phyloP scores from a whole-genome alignment of 2,113 vertebrate genomes.

The Phyllostomus hastatus region DNA sequence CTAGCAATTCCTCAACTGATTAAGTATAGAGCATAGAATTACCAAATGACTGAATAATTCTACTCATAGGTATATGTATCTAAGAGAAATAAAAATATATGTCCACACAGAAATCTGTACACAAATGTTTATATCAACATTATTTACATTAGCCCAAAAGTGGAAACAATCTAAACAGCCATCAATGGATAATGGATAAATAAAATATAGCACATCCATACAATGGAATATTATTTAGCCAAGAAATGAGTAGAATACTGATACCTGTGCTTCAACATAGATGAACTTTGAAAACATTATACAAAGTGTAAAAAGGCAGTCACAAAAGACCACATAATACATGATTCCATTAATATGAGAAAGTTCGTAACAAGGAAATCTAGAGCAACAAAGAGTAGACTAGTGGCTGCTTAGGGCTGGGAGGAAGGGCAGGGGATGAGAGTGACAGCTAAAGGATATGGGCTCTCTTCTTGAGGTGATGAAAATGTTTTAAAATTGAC shows the following conservation, averaged over 20 bases:
- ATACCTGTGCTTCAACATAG: not conserved
- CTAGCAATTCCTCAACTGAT: not conserved
- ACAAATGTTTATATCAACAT: not conserved
- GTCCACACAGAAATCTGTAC: not conserved
- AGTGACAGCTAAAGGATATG: not conserved
- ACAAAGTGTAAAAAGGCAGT: not conserved
- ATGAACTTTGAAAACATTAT: conserved; percentile 2
- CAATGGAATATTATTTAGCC: not conserved
- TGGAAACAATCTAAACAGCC: not conserved
- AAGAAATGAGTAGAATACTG: not conserved
- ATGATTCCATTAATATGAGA: not conserved
- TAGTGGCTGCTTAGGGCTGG: not conserved
- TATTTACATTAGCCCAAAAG: not conserved
- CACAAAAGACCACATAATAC: not conserved
- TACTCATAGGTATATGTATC: not conserved
- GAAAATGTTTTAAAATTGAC: not conserved
- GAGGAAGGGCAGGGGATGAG: not conserved
- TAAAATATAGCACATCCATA: not conserved
- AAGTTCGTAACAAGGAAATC: not conserved
- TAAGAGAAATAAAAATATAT: not conserved
- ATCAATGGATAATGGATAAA: not conserved
- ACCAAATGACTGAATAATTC: not conserved
- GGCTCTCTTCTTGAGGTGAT: not conserved
- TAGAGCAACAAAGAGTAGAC: not conserved
- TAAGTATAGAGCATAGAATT: not conserved